These are phyloP conservation scores for Chlorodrepanis virens DNA, from an alignment of 2,113 vertebrate genomes.

Conservation along the genomic window DNA sequence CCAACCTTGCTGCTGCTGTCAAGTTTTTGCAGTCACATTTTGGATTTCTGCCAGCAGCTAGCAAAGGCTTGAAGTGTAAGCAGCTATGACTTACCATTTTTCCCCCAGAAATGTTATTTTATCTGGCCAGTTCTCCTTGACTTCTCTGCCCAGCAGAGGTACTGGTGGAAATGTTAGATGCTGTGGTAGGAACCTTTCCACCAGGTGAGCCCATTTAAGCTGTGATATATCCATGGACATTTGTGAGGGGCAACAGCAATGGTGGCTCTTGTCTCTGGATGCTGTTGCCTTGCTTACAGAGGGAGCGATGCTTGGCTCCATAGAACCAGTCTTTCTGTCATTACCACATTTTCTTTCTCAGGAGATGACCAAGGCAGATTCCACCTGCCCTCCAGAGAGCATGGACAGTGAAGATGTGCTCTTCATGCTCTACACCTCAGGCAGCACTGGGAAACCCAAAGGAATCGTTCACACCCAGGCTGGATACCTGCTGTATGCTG, in stretches of 20 bases:
- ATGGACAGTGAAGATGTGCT: slow-evolving; percentile 89
- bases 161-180: neutral
- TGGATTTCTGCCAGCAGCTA: neutral
- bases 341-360: slow-evolving; percentile 17
- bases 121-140: neutral
- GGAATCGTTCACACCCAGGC: slow-evolving; percentile 90
- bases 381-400: slow-evolving; percentile 77
- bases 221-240: accelerated
- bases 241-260: neutral
- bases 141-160: neutral
- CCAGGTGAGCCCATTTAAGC: neutral
- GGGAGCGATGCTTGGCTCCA: neutral
- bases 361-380: slow-evolving; percentile 82
- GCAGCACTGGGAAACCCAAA: slow-evolving; percentile 90
- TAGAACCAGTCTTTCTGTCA: neutral
- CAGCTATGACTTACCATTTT: neutral
- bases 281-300: neutral
- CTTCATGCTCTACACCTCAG: slow-evolving; percentile 90
- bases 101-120: neutral
- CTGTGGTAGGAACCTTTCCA: neutral
- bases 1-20: neutral
- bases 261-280: neutral
- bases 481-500: slow-evolving; percentile 86
- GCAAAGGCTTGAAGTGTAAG: neutral
- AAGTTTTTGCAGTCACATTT: neutral